Conservation (phyloP, 2,888 invertebrate genomes). For the Anthoptus insignis region DNA sequence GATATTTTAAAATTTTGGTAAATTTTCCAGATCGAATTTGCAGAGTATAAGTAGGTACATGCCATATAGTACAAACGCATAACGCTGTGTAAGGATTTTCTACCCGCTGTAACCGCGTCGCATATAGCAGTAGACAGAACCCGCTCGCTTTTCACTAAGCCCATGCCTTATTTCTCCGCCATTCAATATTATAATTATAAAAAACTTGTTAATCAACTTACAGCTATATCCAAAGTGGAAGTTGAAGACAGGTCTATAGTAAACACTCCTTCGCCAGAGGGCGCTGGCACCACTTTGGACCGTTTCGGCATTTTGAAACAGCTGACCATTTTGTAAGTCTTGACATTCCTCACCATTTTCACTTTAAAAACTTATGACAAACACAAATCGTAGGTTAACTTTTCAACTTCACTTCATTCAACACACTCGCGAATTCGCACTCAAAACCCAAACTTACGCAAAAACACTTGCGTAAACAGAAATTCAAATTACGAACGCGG, state of each 20-base stretch:
- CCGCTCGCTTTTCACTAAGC: neutral
- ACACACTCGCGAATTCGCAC: conserved; percentile 26
- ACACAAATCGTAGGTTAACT: conserved; percentile 22
- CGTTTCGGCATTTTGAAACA: conserved; percentile 74
- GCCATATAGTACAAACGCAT: too few relatives aligned
- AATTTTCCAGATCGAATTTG: too few relatives aligned
- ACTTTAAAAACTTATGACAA: conserved; percentile 41
- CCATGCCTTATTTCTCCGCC: neutral
- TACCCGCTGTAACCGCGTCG: too few relatives aligned
- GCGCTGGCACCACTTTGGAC: conserved; percentile 71
- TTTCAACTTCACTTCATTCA: conserved; percentile 3
- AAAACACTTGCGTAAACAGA: conserved; percentile 14
- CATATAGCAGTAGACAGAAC: neutral
- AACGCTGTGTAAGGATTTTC: too few relatives aligned
- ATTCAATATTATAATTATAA: too few relatives aligned
- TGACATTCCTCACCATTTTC: conserved; percentile 75
- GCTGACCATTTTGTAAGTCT: conserved; percentile 69
- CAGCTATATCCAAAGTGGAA: conserved; percentile 73
- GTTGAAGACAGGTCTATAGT: conserved; percentile 65
- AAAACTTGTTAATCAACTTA: conserved; percentile 57
- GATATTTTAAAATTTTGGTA: too few relatives aligned
- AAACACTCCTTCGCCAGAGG: conserved; percentile 68
- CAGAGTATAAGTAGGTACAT: too few relatives aligned
- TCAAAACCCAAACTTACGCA: conserved; percentile 8
- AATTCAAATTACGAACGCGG: neutral